Percentiles rank a stretch among this genome's conserved stretches.
Evolutionary conservation across 1,140 invertebrate genomes (phyloP).

Genomic region (Artemia franciscana): DNA sequence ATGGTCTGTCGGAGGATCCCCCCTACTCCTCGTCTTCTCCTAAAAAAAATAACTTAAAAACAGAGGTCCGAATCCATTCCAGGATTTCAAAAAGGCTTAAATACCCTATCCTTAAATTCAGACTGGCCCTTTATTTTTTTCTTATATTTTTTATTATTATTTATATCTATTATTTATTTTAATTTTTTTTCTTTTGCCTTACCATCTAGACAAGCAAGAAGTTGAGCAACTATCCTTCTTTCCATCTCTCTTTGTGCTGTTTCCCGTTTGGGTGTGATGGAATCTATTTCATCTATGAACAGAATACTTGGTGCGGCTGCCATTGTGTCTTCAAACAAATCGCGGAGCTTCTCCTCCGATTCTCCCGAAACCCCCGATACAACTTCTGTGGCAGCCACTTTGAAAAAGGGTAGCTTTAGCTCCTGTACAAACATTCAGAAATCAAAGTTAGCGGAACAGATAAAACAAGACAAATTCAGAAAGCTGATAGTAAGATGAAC

Average conservation of each 20-base stretch:
- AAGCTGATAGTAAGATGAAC: not conserved
- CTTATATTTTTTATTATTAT: too few species aligned
- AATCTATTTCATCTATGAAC: conserved; percentile 88
- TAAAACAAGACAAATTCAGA: too few species aligned
- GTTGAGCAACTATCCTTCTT: conserved; percentile 70
- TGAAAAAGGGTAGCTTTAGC: conserved; percentile 44
- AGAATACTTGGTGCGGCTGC: conserved; percentile 51
- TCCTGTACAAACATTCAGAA: conserved; percentile 24
- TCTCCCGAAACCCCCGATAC: conserved; percentile 87
- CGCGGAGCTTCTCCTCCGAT: conserved; percentile 72
- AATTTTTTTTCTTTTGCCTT: too few species aligned
- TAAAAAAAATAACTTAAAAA: not conserved
- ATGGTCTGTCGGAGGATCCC: too few species aligned
- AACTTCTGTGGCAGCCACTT: conserved; percentile 69
- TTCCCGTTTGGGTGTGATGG: conserved; percentile 60
- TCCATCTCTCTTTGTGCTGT: conserved; percentile 85
- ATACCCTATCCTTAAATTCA: too few species aligned
- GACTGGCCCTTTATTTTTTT: too few species aligned
- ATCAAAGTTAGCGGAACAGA: not conserved
- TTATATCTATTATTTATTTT: too few species aligned
- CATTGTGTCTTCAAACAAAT: conserved; percentile 64
- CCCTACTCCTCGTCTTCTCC: too few species aligned
- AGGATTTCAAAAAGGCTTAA: not conserved
- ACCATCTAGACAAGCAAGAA: conserved; percentile 68
- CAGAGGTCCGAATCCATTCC: not conserved